Evolutionary conservation across 1,140 invertebrate species (phyloP).

Genomic region (Ips typographus): DNA sequence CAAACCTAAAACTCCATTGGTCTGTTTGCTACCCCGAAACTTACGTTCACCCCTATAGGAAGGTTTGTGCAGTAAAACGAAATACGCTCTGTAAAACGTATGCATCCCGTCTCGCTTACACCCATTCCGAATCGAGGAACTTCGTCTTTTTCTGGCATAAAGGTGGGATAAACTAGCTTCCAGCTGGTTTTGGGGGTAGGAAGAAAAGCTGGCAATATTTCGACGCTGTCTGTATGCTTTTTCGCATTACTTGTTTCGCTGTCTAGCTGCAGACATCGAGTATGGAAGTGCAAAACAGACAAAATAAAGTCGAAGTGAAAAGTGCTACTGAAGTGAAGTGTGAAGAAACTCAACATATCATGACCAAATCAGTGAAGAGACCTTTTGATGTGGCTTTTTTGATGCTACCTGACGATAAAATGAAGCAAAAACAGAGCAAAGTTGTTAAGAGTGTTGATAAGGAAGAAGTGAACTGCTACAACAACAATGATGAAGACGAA

Average conservation of each 20-base stretch:
- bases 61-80: slow-evolving; percentile 44
- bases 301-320: slow-evolving; percentile 41
- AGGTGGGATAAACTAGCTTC: slow-evolving; percentile 43
- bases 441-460: slow-evolving; percentile 38
- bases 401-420: slow-evolving; percentile 81
- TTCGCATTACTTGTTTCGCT: slow-evolving; percentile 48
- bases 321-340: slow-evolving; percentile 37
- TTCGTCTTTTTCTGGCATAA: slow-evolving; percentile 38
- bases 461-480: slow-evolving; percentile 46
- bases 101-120: slow-evolving; percentile 33
- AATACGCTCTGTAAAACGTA: slow-evolving; percentile 46
- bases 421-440: slow-evolving; percentile 64
- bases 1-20: slow-evolving; percentile 49
- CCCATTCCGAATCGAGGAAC: slow-evolving; percentile 1
- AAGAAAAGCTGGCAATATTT: slow-evolving; percentile 52
- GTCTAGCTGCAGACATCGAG: slow-evolving; percentile 35
- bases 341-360: slow-evolving; percentile 40
- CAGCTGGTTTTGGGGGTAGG: slow-evolving; percentile 45
- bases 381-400: slow-evolving; percentile 87
- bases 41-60: slow-evolving; percentile 52
- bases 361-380: slow-evolving; percentile 59
- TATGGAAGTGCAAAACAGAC: slow-evolving; percentile 38
- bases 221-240: slow-evolving; percentile 49
- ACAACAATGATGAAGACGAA: slow-evolving; percentile 47
- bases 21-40: slow-evolving; percentile 48